These are phyloP conservation scores for Drosophila murphyi DNA, from an alignment of 1,140 invertebrate genomes.

Conservation along the genomic window DNA sequence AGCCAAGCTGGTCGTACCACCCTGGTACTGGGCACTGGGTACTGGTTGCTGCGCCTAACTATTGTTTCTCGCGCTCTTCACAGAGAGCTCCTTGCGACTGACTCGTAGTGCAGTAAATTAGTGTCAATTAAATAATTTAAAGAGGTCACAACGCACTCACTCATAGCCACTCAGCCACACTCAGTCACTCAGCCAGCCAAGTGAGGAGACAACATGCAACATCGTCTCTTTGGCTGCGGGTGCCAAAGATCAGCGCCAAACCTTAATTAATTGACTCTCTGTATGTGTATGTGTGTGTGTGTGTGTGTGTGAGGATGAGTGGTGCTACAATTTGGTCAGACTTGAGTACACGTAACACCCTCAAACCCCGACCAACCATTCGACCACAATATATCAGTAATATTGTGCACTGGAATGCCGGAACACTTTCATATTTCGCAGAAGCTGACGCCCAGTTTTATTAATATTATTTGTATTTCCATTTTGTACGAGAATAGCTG, in stretches of 20 bases:
- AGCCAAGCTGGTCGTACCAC: constrained; percentile 8
- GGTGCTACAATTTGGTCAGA: constrained; percentile 29
- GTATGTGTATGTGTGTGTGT: too few species aligned
- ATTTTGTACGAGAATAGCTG: too few species aligned
- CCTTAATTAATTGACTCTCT: constrained; percentile 70
- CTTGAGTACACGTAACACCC: not conserved
- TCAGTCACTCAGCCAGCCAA: not conserved
- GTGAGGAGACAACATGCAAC: constrained; percentile 13
- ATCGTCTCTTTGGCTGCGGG: constrained; percentile 50
- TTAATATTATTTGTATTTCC: not conserved
- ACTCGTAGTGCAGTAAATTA: constrained; percentile 73
- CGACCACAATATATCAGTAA: constrained; percentile 3
- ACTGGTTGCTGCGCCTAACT: not conserved
- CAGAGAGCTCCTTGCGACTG: constrained; percentile 37
- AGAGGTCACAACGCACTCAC: constrained; percentile 65
- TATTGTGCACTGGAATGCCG: constrained; percentile 14
- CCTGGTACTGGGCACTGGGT: constrained; percentile 13
- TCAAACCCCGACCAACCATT: not conserved
- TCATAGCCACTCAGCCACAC: not conserved
- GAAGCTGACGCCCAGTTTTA: constrained; percentile 28
- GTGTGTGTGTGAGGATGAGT: constrained; percentile 48
- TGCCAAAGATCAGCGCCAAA: constrained; percentile 79
- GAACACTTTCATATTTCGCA: constrained; percentile 25
- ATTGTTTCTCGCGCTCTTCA: constrained; percentile 23
- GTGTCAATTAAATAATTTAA: constrained; percentile 85